These are phyloP conservation scores for Sarcophaga carnaria DNA, from an alignment of 2,888 invertebrate species.

Conservation along the genomic window DNA sequence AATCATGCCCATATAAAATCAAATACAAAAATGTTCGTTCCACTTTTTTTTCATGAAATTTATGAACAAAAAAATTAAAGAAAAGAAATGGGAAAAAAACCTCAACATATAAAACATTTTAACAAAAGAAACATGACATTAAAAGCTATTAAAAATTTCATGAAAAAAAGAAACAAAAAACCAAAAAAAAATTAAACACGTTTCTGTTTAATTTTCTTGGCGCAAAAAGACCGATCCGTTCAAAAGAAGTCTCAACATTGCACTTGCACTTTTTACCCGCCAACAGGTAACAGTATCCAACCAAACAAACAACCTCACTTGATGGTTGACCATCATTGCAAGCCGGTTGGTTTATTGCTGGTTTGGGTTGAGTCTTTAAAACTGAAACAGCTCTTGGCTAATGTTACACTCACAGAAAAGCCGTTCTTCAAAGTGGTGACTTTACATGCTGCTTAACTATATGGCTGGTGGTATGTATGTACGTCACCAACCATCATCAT, in stretches of 20 bases:
- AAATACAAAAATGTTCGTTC: conserved; percentile 3
- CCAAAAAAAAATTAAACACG: neutral
- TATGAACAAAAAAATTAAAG: neutral
- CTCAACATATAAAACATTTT: conserved; percentile 15
- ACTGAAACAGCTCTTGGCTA: conserved; percentile 9
- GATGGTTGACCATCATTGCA: neutral
- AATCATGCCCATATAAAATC: neutral
- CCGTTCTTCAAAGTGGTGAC: neutral
- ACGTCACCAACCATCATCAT: conserved; percentile 16
- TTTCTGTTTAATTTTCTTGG: conserved; percentile 34
- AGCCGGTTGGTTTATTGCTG: conserved; percentile 56
- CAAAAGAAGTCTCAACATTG: conserved; percentile 41
- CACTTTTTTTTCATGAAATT: conserved; percentile 15
- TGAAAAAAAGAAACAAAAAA: conserved; percentile 13
- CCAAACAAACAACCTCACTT: neutral
- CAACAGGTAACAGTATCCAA: neutral
- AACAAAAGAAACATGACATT: conserved; percentile 33
- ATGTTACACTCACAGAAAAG: conserved; percentile 33
- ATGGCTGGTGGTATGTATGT: neutral
- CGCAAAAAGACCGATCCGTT: neutral
- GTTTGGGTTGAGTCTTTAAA: neutral
- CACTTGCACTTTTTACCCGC: conserved; percentile 59
- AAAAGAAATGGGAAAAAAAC: neutral
- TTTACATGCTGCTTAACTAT: neutral
- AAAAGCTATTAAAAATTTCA: conserved; percentile 29